These are phyloP conservation scores for Subacronicta megacephala DNA, from an alignment of 2,888 invertebrate species.

Conservation along the genomic window DNA sequence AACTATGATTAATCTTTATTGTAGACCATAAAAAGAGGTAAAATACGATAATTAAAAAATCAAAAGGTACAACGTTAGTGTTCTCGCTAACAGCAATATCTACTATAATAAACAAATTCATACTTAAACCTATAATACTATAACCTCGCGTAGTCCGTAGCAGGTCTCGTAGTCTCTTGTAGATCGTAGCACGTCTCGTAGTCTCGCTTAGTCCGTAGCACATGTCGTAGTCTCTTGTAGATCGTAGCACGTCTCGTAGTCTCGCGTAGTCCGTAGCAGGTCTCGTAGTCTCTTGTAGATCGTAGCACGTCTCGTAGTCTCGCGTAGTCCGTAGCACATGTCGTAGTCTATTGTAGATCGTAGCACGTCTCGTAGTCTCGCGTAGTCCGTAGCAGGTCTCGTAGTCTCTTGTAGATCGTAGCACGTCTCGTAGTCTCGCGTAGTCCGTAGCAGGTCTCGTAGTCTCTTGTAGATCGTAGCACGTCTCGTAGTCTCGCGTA, in stretches of 20 bases:
- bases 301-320: neutral
- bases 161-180: neutral
- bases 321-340: conserved; percentile 1
- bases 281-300: no score
- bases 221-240: no score
- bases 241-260: neutral
- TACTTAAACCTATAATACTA: no score
- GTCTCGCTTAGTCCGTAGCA: no score
- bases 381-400: neutral
- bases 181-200: no score
- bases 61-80: conserved; percentile 8
- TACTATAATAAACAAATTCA: no score
- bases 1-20: conserved; percentile 6
- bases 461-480: no score
- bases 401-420: neutral
- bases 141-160: conserved; percentile 5
- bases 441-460: no score
- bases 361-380: neutral
- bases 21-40: conserved; percentile 12
- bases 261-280: neutral
- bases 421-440: no score
- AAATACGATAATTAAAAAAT: no score
- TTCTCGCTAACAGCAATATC: no score
- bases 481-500: no score
- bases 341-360: conserved; percentile 2